Base-by-base conservation (phyloP, 2,888 invertebrate genomes). In the Buathra laborator region DNA sequence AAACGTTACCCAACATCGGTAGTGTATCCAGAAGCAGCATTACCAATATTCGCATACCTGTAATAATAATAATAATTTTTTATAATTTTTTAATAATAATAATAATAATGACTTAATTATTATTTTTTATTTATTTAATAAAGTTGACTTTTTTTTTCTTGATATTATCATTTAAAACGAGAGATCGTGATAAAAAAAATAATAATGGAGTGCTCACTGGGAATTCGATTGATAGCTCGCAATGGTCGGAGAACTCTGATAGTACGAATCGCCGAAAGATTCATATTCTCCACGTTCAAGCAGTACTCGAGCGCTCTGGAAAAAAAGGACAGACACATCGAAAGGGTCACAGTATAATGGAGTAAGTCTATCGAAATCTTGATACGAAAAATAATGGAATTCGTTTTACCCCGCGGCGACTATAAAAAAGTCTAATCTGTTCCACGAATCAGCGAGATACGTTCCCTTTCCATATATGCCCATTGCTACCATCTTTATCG, bases 1-100 rank as follows among this genome's bases (percentile, higher is more conserved):
- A 95, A 74, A 99, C 99, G 94, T 99, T 99, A 88, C 99, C 99
- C 92, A 99, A 95, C 99, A 99, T 99, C 14, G 99, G 99, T 88
- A 99, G 95, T 6, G 99, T 99, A 94, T 99, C 99, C 92, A 99
- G 95, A 72, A 99, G 96, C 83, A 99, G 95, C 98, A 99, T 99
- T 90, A 99, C 99, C 93, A 99, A 95, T 91, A 99, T 99, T 89
- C 99, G 96, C 99, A 99, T 99, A 95, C 99, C 99, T 99, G 95
- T 77, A 94, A 86, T 86, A 67, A 81, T 79, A 86, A 76, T 19
- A 37, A 37, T 37, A 37, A 37, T 37, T 37, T 37, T 37, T 4
- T 1, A 37, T 7, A 37, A 37, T 7, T 37, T 37, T 7, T 4
- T 3, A 37, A 3, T 37, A 37, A 37, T 37, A 37, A 37, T 37